Base-by-base conservation (phyloP, 1,140 invertebrate species). In the Littorina saxatilis region DNA sequence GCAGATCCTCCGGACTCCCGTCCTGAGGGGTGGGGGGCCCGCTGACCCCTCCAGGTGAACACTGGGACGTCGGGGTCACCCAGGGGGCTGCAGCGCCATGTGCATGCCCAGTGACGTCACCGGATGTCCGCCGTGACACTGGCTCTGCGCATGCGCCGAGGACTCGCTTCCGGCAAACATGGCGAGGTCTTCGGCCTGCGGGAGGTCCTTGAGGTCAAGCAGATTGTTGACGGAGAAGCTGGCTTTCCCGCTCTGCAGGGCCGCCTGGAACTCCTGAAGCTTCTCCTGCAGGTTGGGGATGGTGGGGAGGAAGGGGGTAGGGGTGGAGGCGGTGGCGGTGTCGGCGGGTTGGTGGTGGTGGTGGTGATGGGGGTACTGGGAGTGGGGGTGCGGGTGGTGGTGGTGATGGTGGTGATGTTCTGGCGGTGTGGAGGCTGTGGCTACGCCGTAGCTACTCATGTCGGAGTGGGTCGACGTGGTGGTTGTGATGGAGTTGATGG, bases 191-290 rank as follows among this genome's bases (percentile, higher is more conserved):
- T 89, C 86, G 17, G 52, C 20, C 50, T 82, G 84, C 1, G 88
- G 85, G 43, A 89, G 73, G 68, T 89, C 88, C 52, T 88, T 86
- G 52, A 89, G 81, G 82, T 89, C 88, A 77, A 89, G 79, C 72
- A 89, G 80, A 70, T 88, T 86, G 79, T 83, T 89, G 5, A 89
- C 88, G 40, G 86, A 85, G 84, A 89, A 89, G 80, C 84, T 87
- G 58, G 84, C 84, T 61, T 88, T 88, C 55, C 61, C 83, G 78
- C 86, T 85, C 73, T 88, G 88, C 29, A 89, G 63, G 29, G 88
- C 87, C 27, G 88, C 87, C 52, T 88, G 87, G 74, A 86, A 88
- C 17, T 85, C 83, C n/a, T 87, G 84, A 43, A 88, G 79, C 86
- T 88, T 89, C 75, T 87, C 88, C 84, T 87, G 87, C 80, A 81